phyloP scores from a whole-genome alignment of 2,888 invertebrate species.

The Drosophila neonasuta region DNA sequence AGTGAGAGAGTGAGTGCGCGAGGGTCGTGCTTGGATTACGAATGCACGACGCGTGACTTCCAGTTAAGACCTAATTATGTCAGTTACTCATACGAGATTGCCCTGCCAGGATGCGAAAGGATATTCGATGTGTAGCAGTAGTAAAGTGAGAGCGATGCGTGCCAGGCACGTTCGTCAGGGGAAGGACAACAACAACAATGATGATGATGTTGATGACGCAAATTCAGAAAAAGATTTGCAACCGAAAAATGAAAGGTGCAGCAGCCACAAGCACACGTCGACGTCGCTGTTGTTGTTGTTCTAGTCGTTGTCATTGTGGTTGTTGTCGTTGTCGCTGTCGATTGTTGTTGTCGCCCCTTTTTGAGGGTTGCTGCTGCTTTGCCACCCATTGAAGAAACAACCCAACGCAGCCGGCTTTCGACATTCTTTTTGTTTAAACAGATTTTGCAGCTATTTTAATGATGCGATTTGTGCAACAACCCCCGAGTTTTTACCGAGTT shows the following conservation, averaged over 20 bases:
- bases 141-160: constrained; percentile 62
- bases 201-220: constrained; percentile 68
- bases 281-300: constrained; percentile 15
- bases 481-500: constrained; percentile 25
- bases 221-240: constrained; percentile 70
- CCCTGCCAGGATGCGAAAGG: constrained; percentile 18
- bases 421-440: constrained; percentile 64
- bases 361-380: constrained; percentile 31
- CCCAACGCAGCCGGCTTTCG: constrained; percentile 50
- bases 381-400: constrained; percentile 11
- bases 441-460: constrained; percentile 73
- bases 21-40: constrained; percentile 57
- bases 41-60: constrained; percentile 76
- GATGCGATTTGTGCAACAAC: constrained; percentile 74
- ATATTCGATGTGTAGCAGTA: constrained; percentile 10
- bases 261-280: constrained; percentile 37
- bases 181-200: constrained; percentile 26
- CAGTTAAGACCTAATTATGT: constrained; percentile 79
- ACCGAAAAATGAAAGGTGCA: constrained; percentile 48
- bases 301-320: constrained; percentile 3
- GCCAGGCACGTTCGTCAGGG: constrained; percentile 71
- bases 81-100: constrained; percentile 75
- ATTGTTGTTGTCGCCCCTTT: constrained; percentile 21
- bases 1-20: background rate
- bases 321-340: constrained; percentile 12